These are phyloP conservation scores for Cephus cinctus DNA, from an alignment of 1,140 invertebrate species.

Conservation along the genomic window DNA sequence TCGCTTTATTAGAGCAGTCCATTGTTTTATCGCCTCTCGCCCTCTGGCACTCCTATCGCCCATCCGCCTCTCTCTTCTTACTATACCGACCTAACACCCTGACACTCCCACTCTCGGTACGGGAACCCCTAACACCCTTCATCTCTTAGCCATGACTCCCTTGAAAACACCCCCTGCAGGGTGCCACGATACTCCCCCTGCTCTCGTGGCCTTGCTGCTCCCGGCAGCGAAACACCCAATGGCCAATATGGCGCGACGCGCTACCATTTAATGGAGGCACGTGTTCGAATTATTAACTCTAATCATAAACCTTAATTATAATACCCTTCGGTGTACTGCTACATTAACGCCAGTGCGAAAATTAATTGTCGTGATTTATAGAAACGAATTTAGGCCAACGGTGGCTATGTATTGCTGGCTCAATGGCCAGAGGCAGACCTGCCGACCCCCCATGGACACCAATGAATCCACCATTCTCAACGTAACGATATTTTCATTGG, in stretches of 20 bases:
- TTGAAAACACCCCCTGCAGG: too few species aligned
- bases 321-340: slow-evolving; percentile 33
- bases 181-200: background rate
- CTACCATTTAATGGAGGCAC: slow-evolving; percentile 36
- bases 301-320: slow-evolving; percentile 52
- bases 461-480: too few species aligned
- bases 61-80: background rate
- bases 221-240: slow-evolving; percentile 12
- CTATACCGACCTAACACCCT: too few species aligned
- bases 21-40: slow-evolving; percentile 27
- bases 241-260: slow-evolving; percentile 22
- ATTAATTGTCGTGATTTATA: slow-evolving; percentile 46
- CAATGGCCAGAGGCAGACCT: too few species aligned
- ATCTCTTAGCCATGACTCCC: background rate
- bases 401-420: too few species aligned
- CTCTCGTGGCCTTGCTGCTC: slow-evolving; percentile 17
- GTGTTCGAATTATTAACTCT: slow-evolving; percentile 52
- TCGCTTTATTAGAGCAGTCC: slow-evolving; percentile 23
- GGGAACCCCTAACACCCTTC: background rate
- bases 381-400: slow-evolving; percentile 26
- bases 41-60: slow-evolving; percentile 15
- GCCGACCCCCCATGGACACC: too few species aligned
- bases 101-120: background rate
- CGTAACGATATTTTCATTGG: too few species aligned
- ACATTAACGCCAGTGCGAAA: slow-evolving; percentile 35